These are phyloP conservation scores for Melanotaenia boesemani DNA, from an alignment of 2,797 vertebrate genomes.

Conservation along the genomic window DNA sequence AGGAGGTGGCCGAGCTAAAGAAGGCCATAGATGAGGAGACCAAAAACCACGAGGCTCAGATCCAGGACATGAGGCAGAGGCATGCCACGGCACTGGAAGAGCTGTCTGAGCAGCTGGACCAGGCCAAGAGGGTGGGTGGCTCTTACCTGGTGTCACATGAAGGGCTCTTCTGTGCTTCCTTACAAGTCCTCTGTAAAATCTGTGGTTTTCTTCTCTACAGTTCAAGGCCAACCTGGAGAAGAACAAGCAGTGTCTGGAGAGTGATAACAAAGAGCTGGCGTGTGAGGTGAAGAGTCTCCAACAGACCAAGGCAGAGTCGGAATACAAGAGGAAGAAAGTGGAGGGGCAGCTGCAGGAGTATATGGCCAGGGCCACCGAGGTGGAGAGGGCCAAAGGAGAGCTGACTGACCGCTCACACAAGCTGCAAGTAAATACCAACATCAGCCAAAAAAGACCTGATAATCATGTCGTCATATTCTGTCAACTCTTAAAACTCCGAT, in stretches of 20 bases:
- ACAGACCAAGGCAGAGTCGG: conserved; percentile 92
- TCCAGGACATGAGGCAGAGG: conserved; percentile 96
- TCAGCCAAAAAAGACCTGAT: neutral
- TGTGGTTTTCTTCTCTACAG: conserved; percentile 65
- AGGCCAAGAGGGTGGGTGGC: conserved; percentile 92
- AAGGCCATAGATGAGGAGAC: conserved; percentile 96
- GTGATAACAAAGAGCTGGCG: conserved; percentile 93
- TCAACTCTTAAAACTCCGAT: neutral
- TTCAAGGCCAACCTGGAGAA: conserved; percentile 96
- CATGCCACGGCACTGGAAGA: conserved; percentile 92
- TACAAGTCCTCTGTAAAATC: neutral
- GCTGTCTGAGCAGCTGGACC: conserved; percentile 94
- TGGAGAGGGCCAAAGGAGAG: conserved; percentile 88
- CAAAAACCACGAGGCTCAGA: conserved; percentile 94
- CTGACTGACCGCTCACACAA: conserved; percentile 90
- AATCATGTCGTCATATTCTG: too few relatives aligned
- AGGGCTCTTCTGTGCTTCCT: neutral
- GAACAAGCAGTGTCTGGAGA: conserved; percentile 95
- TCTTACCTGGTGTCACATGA: neutral
- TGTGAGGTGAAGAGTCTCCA: conserved; percentile 93
- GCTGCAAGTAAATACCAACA: conserved; percentile 82
- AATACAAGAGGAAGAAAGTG: conserved; percentile 95
- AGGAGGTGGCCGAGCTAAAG: conserved; percentile 96
- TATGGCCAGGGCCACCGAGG: conserved; percentile 87
- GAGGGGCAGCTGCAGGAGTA: conserved; percentile 93